These are phyloP conservation scores for Acinonyx jubatus DNA, from an alignment of 2,113 vertebrate genomes.

Conservation along the genomic window DNA sequence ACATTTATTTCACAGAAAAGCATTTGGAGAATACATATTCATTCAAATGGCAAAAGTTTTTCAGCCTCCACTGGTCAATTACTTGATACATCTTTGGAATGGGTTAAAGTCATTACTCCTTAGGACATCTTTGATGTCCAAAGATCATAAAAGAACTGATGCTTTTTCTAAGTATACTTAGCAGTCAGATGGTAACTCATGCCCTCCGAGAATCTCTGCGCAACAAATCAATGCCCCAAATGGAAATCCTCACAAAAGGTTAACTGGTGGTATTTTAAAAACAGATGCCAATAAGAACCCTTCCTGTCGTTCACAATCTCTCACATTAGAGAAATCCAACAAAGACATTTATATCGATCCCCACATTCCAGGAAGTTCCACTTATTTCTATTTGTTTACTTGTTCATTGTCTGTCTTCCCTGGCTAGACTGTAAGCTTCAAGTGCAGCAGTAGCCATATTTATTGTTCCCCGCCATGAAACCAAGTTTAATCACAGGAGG, in stretches of 20 bases:
- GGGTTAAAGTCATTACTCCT: background rate
- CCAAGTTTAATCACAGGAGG: background rate
- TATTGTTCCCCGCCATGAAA: background rate
- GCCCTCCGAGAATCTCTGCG: background rate
- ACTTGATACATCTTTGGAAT: constrained; percentile 8
- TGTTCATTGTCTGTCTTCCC: background rate
- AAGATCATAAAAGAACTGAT: constrained; percentile 15
- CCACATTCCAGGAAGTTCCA: background rate
- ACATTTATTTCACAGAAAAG: constrained; percentile 70
- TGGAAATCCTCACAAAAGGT: background rate
- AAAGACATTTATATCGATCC: background rate
- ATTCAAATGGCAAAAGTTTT: constrained; percentile 49
- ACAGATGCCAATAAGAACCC: background rate
- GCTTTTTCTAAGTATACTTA: background rate
- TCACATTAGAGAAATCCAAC: constrained; percentile 10
- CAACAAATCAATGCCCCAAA: background rate
- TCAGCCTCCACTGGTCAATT: constrained; percentile 6
- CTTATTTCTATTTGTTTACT: background rate
- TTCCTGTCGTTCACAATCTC: background rate
- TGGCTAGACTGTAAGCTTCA: background rate
- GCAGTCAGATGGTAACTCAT: background rate
- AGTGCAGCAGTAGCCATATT: background rate
- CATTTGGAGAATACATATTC: constrained; percentile 59
- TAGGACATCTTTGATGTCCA: background rate
- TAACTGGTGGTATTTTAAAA: constrained; percentile 26